Base-by-base conservation (phyloP, 2,113 vertebrate genomes). In the Tor tambroides region DNA sequence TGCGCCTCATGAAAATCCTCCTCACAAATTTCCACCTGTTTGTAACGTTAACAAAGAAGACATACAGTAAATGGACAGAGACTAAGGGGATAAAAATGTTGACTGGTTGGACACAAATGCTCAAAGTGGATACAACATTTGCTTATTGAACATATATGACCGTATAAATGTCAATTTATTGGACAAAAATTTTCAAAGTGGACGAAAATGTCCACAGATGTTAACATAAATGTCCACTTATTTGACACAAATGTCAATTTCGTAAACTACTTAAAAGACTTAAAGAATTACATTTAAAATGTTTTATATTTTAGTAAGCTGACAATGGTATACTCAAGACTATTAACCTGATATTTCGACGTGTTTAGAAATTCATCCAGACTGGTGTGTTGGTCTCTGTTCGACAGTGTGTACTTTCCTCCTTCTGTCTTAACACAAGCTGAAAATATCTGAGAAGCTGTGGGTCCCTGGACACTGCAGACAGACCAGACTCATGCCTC, bases 371-470 rank as follows among this genome's bases (percentile, higher is more conserved):
- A 93, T 88, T 98, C 96, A 19, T 95, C 92, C 65, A 96, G 93
- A 87, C 95, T 96, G 21, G 94, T 93, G 1, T 95, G 95, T n/a
- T 95, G 95, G 85, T 98, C 96, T 35, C 94, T 94, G 75, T 95
- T 94, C 26, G 97, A 93, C 59, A 99, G 90, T 83, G 95, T 96
- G 92, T 97, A 98, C 41, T 95, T 96, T 79, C 96, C 96, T 85
- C 96, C 96, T 87, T 98, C 96, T 82, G 96, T 95, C 90, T 94
- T 98, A 92, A 86, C 96, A 96, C 85, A 99, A 93, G 12, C 98
- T 98, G 61, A 99, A 99, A 90, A 99, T 96, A 89, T 98, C 96
- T 0, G 1, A 98, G 94, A 0, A 95, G 93, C 89, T 96, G 95
- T 41, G 93, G 95, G 59, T 98, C 96, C 74, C 88, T 91, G 15